phyloP scores from a whole-genome alignment of 2,113 vertebrate genomes.

The Struthio camelus region DNA sequence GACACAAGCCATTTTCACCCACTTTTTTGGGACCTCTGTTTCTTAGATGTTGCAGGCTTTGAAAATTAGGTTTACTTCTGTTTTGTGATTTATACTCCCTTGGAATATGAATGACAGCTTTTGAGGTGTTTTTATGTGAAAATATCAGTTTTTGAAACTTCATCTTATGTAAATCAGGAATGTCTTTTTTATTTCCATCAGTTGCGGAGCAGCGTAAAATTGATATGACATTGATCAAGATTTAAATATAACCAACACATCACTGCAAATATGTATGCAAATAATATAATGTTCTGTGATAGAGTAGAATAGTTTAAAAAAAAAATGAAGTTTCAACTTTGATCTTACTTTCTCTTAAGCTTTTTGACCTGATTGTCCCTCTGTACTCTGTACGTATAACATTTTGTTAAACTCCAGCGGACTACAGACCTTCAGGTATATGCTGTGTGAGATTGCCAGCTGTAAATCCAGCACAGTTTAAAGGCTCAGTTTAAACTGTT shows the following conservation, averaged over 20 bases:
- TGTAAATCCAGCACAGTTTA: not conserved
- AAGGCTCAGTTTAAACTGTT: not conserved
- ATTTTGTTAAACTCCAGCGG: not conserved
- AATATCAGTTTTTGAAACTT: not conserved
- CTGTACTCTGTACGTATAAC: not conserved
- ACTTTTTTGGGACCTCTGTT: not conserved
- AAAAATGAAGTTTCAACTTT: not conserved
- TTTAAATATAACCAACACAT: not conserved
- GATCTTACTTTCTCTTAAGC: not conserved
- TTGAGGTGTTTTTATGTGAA: not conserved
- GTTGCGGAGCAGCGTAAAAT: not conserved
- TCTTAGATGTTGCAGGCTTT: not conserved
- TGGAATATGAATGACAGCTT: not conserved
- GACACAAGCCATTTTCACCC: not conserved
- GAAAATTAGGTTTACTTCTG: not conserved
- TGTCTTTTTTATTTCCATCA: not conserved
- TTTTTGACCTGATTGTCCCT: not conserved
- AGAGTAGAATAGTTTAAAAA: not conserved
- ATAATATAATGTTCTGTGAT: not conserved
- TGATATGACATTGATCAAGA: not conserved
- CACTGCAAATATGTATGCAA: not conserved
- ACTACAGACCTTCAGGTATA: not conserved
- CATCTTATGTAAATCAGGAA: not conserved
- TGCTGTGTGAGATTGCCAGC: not conserved
- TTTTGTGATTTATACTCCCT: not conserved